Base-by-base conservation (phyloP, 2,113 vertebrate species). In the Marmota flaviventris region DNA sequence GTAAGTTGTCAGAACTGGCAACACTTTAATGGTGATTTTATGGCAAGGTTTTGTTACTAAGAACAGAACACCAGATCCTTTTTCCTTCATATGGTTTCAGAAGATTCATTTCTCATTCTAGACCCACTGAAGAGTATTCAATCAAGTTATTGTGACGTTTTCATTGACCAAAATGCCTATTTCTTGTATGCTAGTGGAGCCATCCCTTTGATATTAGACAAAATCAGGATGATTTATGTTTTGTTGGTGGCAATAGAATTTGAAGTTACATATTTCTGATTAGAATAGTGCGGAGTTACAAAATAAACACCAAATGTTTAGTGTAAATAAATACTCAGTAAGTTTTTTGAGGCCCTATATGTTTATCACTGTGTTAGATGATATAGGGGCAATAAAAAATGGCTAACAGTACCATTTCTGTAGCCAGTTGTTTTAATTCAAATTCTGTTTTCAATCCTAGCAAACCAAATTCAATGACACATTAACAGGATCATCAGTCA, bases 21-120 rank as follows among this genome's bases (percentile, higher is more conserved):
- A 89, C 45, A 91, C 13, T 39, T 34, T 65, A 34, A 94, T 22
- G 29, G 18, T 8, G 67, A 96, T 78, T 95, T 94, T 94, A 86
- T 72, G 56, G 37, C 51, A 69, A 92, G 45, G 27, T 75, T 85
- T 89, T 93, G 53, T 45, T 78, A 58, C 75, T 84, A 93, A 32
- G 48, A 82, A 95, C 79, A 63, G 25, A 88, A 24, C 61, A 96
- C 37, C 22, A 29, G 45, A 84, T 65, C 11, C 13, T 88, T 92
- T 81, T 73, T 63, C 89, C 37, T 85, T 76, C 16, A 20, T 37
- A 56, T 24, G 32, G 32, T 73, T 95, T 93, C 77, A 72, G 72
- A 86, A 94, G 75, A 78, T 79, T 85, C 69, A 91, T 86, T 94
- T 93, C 27, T 94, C 89, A 91, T 88, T 95, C 89, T 39, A 13